Conservation (phyloP, 2,888 invertebrate genomes). For the Nesidiocoris tenuis region DNA sequence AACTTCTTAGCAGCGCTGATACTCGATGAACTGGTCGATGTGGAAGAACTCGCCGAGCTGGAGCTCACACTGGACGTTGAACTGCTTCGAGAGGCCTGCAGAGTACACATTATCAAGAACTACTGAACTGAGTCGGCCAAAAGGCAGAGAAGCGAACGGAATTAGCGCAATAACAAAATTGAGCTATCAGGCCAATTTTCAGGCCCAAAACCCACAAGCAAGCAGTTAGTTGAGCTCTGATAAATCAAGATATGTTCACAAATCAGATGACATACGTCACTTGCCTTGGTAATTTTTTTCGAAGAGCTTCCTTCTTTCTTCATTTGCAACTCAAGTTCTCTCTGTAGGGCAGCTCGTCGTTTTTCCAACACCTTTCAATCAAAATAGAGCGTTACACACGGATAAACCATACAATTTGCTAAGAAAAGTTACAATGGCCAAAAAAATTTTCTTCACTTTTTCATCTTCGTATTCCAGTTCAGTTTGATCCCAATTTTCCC, state of each 20-base stretch:
- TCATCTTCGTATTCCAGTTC: conserved; percentile 79
- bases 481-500: conserved; percentile 76
- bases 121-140: background rate
- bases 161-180: too few species aligned
- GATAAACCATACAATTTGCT: background rate
- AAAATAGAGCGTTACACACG: background rate
- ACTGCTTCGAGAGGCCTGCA: conserved; percentile 52
- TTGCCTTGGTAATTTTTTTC: conserved; percentile 41
- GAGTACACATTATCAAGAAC: too few species aligned
- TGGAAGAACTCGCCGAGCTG: conserved; percentile 49
- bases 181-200: too few species aligned
- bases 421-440: background rate
- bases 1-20: conserved; percentile 33
- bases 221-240: too few species aligned
- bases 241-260: too few species aligned
- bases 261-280: too few species aligned
- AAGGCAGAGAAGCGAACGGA: background rate
- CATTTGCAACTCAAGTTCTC: conserved; percentile 75
- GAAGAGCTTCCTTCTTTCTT: conserved; percentile 63
- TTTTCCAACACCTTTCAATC: conserved; percentile 60
- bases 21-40: conserved; percentile 47
- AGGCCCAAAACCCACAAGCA: too few species aligned
- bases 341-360: conserved; percentile 70
- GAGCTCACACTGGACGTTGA: conserved; percentile 54
- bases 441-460: conserved; percentile 55